Conservation (phyloP, 2,888 invertebrate genomes). For the Cerastis leucographa region DNA sequence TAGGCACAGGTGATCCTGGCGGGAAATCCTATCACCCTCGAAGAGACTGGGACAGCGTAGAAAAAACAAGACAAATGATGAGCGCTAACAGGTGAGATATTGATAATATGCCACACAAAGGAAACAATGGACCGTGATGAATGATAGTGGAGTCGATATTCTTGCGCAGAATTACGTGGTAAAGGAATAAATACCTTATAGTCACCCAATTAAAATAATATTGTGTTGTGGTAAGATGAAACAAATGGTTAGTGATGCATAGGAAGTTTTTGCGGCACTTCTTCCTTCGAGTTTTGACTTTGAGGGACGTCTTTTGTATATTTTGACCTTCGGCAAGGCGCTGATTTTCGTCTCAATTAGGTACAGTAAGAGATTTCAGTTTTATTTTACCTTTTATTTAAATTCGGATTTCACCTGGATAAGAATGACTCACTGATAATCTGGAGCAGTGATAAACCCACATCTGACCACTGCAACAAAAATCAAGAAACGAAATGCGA, state of each 20-base stretch:
- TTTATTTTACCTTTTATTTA: not conserved
- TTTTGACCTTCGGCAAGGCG: too few relatives aligned
- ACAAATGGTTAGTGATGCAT: slow-evolving; percentile 1
- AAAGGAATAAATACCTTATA: slow-evolving; percentile 28
- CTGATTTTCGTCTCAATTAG: not conserved
- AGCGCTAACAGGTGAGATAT: slow-evolving; percentile 87
- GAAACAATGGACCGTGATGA: slow-evolving; percentile 45
- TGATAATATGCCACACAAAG: slow-evolving; percentile 54
- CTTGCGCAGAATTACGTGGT: slow-evolving; percentile 23
- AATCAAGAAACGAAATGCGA: too few relatives aligned
- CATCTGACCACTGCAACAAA: not conserved
- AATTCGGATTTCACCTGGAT: not conserved
- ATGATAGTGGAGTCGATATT: slow-evolving; percentile 51
- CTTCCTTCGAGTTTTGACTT: not conserved
- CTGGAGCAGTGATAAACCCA: not conserved
- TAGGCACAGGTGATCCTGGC: slow-evolving; percentile 85
- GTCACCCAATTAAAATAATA: slow-evolving; percentile 24
- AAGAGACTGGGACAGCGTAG: slow-evolving; percentile 95
- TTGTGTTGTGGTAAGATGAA: not conserved
- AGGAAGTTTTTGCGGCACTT: not conserved
- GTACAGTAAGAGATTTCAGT: not conserved
- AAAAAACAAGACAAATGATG: slow-evolving; percentile 94
- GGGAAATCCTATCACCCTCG: slow-evolving; percentile 84
- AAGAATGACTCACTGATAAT: not conserved
- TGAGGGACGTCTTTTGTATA: not conserved